Evolutionary conservation across 2,113 vertebrate species (phyloP).

Genomic region (Vidua chalybeata): DNA sequence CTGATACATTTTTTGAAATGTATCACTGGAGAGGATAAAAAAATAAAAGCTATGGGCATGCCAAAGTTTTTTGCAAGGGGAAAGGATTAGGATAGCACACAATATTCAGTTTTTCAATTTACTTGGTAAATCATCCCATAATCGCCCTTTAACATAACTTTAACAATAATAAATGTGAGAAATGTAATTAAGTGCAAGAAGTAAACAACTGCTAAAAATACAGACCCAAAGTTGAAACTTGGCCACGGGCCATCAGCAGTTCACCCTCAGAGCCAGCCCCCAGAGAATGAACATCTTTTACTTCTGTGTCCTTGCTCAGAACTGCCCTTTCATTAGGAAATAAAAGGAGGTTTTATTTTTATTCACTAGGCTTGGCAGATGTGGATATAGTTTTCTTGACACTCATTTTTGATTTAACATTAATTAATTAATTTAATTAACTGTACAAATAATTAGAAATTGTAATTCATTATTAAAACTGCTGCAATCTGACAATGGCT

Average conservation of each 20-base stretch:
- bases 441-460: not conserved
- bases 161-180: not conserved
- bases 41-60: not conserved
- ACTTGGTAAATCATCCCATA: not conserved
- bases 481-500: not conserved
- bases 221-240: not conserved
- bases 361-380: not conserved
- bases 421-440: not conserved
- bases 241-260: accelerated
- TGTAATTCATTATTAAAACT: not conserved
- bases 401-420: not conserved
- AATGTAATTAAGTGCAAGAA: not conserved
- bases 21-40: not conserved
- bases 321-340: not conserved
- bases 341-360: not conserved
- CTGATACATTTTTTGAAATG: not conserved
- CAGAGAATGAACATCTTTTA: not conserved
- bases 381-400: not conserved
- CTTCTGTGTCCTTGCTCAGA: not conserved
- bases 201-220: not conserved
- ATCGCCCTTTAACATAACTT: not conserved
- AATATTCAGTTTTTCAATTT: not conserved
- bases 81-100: not conserved
- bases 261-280: not conserved
- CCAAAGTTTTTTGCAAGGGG: not conserved